These are phyloP conservation scores for Accipiter cooperii DNA, from an alignment of 2,113 vertebrate genomes.

Conservation along the genomic window DNA sequence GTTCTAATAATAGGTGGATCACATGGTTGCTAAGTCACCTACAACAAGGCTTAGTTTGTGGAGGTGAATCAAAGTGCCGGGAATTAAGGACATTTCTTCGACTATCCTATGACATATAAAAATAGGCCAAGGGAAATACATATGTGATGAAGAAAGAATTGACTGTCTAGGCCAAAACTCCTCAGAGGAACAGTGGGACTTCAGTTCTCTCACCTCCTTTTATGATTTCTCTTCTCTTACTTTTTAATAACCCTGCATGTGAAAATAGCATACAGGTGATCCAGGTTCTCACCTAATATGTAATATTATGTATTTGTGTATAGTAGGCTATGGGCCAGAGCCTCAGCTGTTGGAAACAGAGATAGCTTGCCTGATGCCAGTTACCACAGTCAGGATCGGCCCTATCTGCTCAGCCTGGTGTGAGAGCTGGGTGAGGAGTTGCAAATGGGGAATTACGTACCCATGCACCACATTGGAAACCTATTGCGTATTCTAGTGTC, in stretches of 20 bases:
- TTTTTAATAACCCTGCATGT: neutral
- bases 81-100: constrained; percentile 76
- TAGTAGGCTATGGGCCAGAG: neutral
- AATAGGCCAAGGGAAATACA: constrained; percentile 76
- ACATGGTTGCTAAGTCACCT: constrained; percentile 76
- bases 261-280: constrained; percentile 40
- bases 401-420: neutral
- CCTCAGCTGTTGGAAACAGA: constrained; percentile 5
- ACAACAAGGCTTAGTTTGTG: constrained; percentile 76
- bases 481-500: constrained; percentile 36
- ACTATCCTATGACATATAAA: constrained; percentile 69
- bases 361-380: neutral
- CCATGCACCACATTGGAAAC: constrained; percentile 23
- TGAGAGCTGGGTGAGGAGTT: constrained; percentile 30
- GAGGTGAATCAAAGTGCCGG: constrained; percentile 74
- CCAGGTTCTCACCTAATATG: neutral
- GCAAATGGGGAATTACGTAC: constrained; percentile 36
- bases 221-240: neutral
- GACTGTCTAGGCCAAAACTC: constrained; percentile 70
- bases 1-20: constrained; percentile 79
- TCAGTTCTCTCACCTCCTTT: neutral
- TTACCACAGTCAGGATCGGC: neutral
- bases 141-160: constrained; percentile 81
- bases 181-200: neutral
- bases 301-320: neutral